Conservation (phyloP, 2,113 vertebrate genomes). For the Rhinolophus sinicus region DNA sequence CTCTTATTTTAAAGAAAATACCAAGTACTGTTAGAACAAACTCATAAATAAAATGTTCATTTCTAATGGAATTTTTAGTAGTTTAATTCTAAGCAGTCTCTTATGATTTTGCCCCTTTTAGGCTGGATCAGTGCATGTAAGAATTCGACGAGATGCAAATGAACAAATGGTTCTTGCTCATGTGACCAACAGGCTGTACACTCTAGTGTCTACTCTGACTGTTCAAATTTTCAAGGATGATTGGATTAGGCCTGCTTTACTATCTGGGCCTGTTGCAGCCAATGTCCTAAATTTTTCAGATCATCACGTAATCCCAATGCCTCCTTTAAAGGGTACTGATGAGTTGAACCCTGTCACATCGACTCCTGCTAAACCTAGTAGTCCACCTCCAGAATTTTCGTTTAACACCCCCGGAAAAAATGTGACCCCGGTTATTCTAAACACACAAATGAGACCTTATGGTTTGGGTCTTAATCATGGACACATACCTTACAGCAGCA, state of each 20-base stretch:
- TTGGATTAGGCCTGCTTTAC: slow-evolving; percentile 93
- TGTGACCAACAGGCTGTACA: slow-evolving; percentile 94
- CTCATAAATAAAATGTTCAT: slow-evolving; percentile 8
- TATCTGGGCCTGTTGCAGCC: slow-evolving; percentile 87
- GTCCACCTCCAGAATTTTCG: slow-evolving; percentile 95
- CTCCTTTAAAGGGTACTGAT: slow-evolving; percentile 81
- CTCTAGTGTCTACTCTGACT: slow-evolving; percentile 93
- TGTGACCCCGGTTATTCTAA: slow-evolving; percentile 87
- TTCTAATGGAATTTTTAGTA: slow-evolving; percentile 9
- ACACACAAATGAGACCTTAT: slow-evolving; percentile 89
- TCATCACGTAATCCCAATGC: slow-evolving; percentile 87
- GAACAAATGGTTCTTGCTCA: slow-evolving; percentile 99
- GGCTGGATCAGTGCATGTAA: slow-evolving; percentile 97
- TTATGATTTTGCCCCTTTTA: slow-evolving; percentile 77
- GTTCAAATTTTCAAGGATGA: slow-evolving; percentile 99
- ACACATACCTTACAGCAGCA: slow-evolving; percentile 84
- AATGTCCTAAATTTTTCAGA: slow-evolving; percentile 88
- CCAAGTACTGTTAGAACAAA: neutral
- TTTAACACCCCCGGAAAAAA: slow-evolving; percentile 95
- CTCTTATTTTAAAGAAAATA: slow-evolving; percentile 47
- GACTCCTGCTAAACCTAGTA: slow-evolving; percentile 93
- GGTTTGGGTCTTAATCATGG: slow-evolving; percentile 89
- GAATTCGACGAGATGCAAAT: slow-evolving; percentile 97
- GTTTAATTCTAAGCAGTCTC: slow-evolving; percentile 42
- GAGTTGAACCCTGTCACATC: slow-evolving; percentile 91